Evolutionary conservation across 2,888 invertebrate species (phyloP).

Genomic region (Electrophaes corylata): DNA sequence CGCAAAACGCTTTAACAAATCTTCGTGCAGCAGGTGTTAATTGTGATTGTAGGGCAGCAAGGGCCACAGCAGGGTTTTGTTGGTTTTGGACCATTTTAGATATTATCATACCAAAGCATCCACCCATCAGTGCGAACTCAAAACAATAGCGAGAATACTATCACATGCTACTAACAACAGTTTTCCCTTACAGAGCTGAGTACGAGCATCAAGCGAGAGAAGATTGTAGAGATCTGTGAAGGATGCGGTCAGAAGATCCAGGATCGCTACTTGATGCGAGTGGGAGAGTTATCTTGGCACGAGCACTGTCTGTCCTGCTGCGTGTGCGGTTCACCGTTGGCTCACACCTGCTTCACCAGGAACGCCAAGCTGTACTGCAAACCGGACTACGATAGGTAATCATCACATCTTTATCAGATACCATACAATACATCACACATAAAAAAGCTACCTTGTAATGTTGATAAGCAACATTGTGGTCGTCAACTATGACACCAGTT

Average conservation of each 20-base stretch:
- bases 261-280: constrained; percentile 97
- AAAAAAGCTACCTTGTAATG: no score
- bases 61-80: no score
- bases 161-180: constrained; percentile 65
- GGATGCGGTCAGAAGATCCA: constrained; percentile 97
- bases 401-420: neutral
- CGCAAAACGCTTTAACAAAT: no score
- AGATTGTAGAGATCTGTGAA: constrained; percentile 95
- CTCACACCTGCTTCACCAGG: constrained; percentile 97
- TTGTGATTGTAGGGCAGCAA: no score
- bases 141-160: constrained; percentile 22
- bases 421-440: neutral
- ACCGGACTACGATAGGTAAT: constrained; percentile 97
- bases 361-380: constrained; percentile 98
- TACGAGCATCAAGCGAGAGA: constrained; percentile 89
- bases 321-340: constrained; percentile 95
- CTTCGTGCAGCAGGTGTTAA: no score
- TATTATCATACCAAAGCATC: no score
- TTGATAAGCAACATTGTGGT: no score
- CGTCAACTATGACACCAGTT: no score
- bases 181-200: constrained; percentile 65
- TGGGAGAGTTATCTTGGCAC: constrained; percentile 97
- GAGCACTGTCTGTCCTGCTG: constrained; percentile 98
- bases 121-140: neutral
- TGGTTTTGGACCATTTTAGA: no score